Evolutionary conservation across 2,888 invertebrate genomes (phyloP).

Genomic region (Dioctria linearis): DNA sequence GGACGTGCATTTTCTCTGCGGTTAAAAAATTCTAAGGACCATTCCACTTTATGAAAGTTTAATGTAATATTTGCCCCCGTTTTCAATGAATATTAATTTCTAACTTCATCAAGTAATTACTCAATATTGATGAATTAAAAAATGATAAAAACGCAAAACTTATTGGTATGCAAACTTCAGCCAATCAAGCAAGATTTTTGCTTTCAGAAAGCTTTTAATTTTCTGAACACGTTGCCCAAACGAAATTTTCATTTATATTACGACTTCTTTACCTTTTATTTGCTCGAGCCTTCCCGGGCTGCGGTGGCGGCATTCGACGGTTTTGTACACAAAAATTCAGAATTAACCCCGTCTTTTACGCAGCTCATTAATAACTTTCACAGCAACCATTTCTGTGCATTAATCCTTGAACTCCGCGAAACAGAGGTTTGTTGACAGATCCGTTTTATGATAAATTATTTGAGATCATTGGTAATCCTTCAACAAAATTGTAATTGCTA

Average conservation of each 20-base stretch:
- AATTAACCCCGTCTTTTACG: conserved; percentile 5
- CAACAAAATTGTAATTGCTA: conserved; percentile 56
- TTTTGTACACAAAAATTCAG: conserved; percentile 13
- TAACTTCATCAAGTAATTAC: conserved; percentile 36
- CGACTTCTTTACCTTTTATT: too few species aligned
- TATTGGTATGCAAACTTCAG: conserved; percentile 18
- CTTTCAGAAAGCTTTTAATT: conserved; percentile 9
- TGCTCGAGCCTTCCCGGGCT: too few species aligned
- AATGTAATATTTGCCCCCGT: conserved; percentile 16
- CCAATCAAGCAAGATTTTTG: conserved; percentile 15
- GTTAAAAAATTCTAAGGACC: too few species aligned
- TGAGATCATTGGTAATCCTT: conserved; percentile 54
- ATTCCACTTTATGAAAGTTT: background rate
- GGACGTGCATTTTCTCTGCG: too few species aligned
- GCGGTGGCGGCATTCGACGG: background rate
- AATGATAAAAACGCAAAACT: background rate
- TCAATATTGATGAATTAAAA: background rate
- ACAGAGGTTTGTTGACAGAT: conserved; percentile 41
- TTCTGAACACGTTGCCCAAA: conserved; percentile 24
- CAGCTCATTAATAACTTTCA: conserved; percentile 43
- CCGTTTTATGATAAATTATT: conserved; percentile 52
- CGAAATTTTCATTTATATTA: background rate
- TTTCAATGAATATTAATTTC: conserved; percentile 48
- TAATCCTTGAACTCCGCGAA: conserved; percentile 28
- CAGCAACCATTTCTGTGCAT: conserved; percentile 10